phyloP scores from a whole-genome alignment of 2,888 invertebrate genomes.

The Lamproptera curius region DNA sequence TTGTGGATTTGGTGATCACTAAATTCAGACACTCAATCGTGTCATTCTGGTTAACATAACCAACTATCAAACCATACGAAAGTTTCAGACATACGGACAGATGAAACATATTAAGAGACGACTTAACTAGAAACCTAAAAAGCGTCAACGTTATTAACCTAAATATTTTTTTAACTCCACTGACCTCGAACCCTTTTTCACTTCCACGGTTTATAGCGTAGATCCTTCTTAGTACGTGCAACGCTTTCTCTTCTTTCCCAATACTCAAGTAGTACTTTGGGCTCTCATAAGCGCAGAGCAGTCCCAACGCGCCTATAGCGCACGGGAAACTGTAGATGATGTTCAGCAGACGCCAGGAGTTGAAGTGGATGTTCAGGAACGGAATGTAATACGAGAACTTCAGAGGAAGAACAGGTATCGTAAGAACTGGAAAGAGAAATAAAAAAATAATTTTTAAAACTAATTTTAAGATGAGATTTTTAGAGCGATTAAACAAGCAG shows the following conservation, averaged over 20 bases:
- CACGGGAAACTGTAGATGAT: slow-evolving; percentile 80
- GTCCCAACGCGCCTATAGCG: slow-evolving; percentile 75
- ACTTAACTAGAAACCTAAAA: too few relatives aligned
- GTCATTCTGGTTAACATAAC: too few relatives aligned
- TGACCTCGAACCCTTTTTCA: slow-evolving; percentile 46
- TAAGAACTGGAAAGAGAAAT: slow-evolving; percentile 74
- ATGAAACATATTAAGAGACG: too few relatives aligned
- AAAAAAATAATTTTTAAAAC: too few relatives aligned
- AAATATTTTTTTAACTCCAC: too few relatives aligned
- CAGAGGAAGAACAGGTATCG: slow-evolving; percentile 81
- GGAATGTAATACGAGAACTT: slow-evolving; percentile 61
- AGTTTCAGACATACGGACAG: too few relatives aligned
- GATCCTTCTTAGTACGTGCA: slow-evolving; percentile 55
- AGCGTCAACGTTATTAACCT: too few relatives aligned
- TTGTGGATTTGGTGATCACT: too few relatives aligned
- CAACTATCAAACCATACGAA: too few relatives aligned
- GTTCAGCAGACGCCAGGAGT: slow-evolving; percentile 86
- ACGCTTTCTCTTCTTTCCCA: slow-evolving; percentile 75
- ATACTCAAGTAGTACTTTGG: slow-evolving; percentile 84
- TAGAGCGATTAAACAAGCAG: too few relatives aligned
- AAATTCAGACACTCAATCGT: too few relatives aligned
- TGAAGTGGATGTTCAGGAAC: slow-evolving; percentile 72
- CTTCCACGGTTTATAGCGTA: slow-evolving; percentile 50
- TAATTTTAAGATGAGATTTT: too few relatives aligned
- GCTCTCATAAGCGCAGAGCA: slow-evolving; percentile 82